Base-by-base conservation (phyloP, 2,797 vertebrate genomes). In the Trichosurus vulpecula region DNA sequence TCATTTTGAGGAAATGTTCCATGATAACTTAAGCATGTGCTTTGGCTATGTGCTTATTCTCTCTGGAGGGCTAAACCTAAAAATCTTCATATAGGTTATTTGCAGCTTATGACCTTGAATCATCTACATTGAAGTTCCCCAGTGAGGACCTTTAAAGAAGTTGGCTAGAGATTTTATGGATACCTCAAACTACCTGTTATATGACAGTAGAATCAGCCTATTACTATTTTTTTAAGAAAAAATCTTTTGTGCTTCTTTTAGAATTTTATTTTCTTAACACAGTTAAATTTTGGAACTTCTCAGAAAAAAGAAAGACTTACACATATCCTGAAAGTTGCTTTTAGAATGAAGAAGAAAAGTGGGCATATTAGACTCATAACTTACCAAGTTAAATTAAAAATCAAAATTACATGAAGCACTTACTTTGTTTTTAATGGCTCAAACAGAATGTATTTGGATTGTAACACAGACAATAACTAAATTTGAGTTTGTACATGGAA, bases 31-130 rank as follows among this genome's bases (percentile, higher is more conserved):
- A 27, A 92, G 16, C 56, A 74, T 54, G 0, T 41, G 93, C 58
- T 92, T 90, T 91, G 29, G 0, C 6, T 92, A 94, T 66, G 61
- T 58, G 11, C n/a, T 91, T 87, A 27, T 91, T 56, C 6, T 53
- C 51, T 93, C 56, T 30, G 57, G 61, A 29, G 56, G 54, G 9
- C 30, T 52, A n/a, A 89, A 58, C 57, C 93, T 66, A 89, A 96
- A 61, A 54, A 51, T 91, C 92, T 95, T 91, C 16, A 89, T 55
- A 92, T 14, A 89, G 74, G 11, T 74, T 96, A 94, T 93, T 90
- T 93, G 3, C 35, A 89, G 87, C 47, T 55, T 14, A 57, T 92
- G 91, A 95, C 30, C 27, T n/a, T 95, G 22, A 91, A 52, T 10
- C 41, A 90, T 94, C 92, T 93, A 11, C 57, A 66, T 14, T 54